These are phyloP conservation scores for Pholis gunnellus DNA, from an alignment of 2,113 vertebrate species.

Conservation along the genomic window DNA sequence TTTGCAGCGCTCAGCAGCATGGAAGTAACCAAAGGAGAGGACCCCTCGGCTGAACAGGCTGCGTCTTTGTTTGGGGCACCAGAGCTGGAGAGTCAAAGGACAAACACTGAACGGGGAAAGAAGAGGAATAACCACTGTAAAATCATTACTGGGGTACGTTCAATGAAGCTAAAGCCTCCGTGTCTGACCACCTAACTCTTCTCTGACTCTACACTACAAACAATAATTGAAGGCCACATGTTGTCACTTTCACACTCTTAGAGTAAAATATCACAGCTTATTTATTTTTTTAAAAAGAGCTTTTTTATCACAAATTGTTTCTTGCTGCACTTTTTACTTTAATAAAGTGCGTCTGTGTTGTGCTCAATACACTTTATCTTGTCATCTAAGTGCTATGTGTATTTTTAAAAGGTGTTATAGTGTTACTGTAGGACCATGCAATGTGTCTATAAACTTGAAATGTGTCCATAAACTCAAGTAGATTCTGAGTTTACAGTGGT, in stretches of 20 bases:
- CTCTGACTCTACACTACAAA: neutral
- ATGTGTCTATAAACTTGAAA: neutral
- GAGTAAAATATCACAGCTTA: neutral
- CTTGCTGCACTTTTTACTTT: neutral
- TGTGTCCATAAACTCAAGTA: neutral
- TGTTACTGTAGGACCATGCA: neutral
- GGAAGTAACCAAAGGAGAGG: constrained; percentile 72
- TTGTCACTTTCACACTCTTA: neutral
- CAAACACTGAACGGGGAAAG: neutral
- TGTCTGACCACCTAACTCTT: neutral
- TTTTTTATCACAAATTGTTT: neutral
- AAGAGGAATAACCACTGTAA: constrained; percentile 59
- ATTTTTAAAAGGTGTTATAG: neutral
- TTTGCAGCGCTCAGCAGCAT: constrained; percentile 53
- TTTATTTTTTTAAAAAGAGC: neutral
- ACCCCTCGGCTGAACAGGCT: constrained; percentile 60
- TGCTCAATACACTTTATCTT: neutral
- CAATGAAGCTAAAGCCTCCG: neutral
- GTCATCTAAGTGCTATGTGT: neutral
- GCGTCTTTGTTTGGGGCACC: constrained; percentile 63
- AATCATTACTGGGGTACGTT: constrained; percentile 77
- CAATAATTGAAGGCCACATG: neutral
- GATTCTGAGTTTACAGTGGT: neutral
- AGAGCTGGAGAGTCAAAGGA: constrained; percentile 66
- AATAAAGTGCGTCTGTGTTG: no score